phyloP scores from a whole-genome alignment of 2,797 vertebrate species.

The Lithobates pipiens region DNA sequence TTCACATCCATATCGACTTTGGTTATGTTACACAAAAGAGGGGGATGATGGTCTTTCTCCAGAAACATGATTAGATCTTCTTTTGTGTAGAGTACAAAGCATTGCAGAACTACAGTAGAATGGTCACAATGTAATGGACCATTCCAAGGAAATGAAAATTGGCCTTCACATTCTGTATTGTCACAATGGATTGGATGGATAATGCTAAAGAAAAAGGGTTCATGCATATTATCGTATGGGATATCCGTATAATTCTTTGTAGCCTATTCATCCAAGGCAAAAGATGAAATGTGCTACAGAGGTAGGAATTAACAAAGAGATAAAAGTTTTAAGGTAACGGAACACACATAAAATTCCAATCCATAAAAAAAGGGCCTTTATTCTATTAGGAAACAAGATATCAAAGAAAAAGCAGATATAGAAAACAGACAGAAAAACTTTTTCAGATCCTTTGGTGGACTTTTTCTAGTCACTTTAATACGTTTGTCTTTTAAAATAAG shows the following conservation, averaged over 20 bases:
- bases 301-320: conserved; percentile 77
- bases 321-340: conserved; percentile 75
- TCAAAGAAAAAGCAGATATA: conserved; percentile 75
- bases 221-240: conserved; percentile 77
- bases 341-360: conserved; percentile 70
- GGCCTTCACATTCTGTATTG: conserved; percentile 76
- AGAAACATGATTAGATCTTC: conserved; percentile 80
- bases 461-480: conserved; percentile 73
- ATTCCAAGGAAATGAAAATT: conserved; percentile 76
- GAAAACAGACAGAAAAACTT: conserved; percentile 73
- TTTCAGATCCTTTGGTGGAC: conserved; percentile 73
- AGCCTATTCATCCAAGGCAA: conserved; percentile 75
- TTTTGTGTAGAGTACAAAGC: conserved; percentile 79
- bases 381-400: conserved; percentile 75
- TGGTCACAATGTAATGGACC: conserved; percentile 79
- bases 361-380: conserved; percentile 71
- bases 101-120: conserved; percentile 75
- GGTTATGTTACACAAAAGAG: conserved; percentile 77
- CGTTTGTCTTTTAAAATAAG: conserved; percentile 71
- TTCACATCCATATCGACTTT: conserved; percentile 78
- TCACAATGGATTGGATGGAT: conserved; percentile 77
- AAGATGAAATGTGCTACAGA: conserved; percentile 76
- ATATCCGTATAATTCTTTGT: conserved; percentile 74
- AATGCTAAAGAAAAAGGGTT: conserved; percentile 75
- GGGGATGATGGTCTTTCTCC: conserved; percentile 76